These are phyloP conservation scores for Xanthia icteritia DNA, from an alignment of 2,888 invertebrate genomes.

Conservation along the genomic window DNA sequence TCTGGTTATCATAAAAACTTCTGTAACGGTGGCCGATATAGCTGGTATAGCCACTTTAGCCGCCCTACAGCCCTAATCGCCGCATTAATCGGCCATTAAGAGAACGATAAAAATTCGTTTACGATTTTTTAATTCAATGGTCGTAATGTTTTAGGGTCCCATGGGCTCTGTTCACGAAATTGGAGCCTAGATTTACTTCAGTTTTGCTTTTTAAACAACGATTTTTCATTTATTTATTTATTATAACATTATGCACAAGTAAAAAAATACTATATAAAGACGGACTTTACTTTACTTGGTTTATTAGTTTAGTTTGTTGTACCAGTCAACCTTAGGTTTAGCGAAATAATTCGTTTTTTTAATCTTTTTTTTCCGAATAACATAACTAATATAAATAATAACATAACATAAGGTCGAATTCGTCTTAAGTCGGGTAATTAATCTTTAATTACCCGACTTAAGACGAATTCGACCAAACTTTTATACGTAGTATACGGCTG, in stretches of 20 bases:
- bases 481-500: background rate
- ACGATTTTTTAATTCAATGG: conserved; percentile 64
- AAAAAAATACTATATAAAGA: too few species aligned
- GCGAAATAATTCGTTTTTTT: too few species aligned
- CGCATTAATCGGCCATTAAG: conserved; percentile 59
- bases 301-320: too few species aligned
- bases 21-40: conserved; percentile 19
- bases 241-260: too few species aligned
- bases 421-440: too few species aligned
- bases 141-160: conserved; percentile 35
- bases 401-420: too few species aligned
- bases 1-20: conserved; percentile 35
- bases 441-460: background rate
- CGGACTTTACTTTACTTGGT: too few species aligned
- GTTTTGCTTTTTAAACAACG: background rate
- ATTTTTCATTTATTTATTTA: background rate
- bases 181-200: background rate
- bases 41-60: conserved; percentile 34
- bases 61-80: conserved; percentile 47
- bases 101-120: conserved; percentile 61
- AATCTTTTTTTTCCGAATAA: too few species aligned
- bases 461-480: background rate
- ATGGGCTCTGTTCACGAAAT: conserved; percentile 7
- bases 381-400: too few species aligned
- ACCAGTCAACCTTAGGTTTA: too few species aligned